Evolutionary conservation across 2,888 invertebrate genomes (phyloP).

Genomic region (Lepas anatifera): DNA sequence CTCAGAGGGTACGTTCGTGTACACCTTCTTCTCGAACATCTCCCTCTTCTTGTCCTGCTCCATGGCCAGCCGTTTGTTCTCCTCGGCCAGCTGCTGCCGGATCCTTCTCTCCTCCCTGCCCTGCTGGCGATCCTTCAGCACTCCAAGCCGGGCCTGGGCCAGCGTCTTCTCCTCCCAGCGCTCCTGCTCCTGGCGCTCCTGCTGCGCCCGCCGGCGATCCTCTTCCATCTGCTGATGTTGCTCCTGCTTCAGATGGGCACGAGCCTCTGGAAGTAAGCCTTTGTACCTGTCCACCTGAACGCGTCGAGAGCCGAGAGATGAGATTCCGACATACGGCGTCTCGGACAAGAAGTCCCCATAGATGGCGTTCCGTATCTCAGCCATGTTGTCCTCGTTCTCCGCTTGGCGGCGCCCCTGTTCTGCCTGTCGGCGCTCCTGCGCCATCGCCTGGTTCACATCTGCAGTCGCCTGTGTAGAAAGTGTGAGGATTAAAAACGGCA

Average conservation of each 20-base stretch:
- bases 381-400: neutral
- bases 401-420: neutral
- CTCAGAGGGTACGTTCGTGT: slow-evolving; percentile 1
- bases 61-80: neutral
- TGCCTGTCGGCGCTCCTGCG: neutral
- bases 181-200: neutral
- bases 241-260: neutral
- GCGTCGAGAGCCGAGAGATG: neutral
- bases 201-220: neutral
- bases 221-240: neutral
- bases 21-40: neutral
- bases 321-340: neutral
- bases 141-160: neutral
- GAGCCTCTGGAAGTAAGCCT: neutral
- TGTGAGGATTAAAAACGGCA: too few species aligned
- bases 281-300: neutral
- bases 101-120: neutral
- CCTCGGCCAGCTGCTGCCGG: neutral
- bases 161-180: slow-evolving; percentile 3
- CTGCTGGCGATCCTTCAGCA: neutral
- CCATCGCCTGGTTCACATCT: neutral
- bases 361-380: neutral
- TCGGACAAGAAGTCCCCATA: slow-evolving; percentile 1
- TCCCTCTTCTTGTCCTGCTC: neutral
- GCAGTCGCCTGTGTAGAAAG: neutral